Evolutionary conservation across 2,888 invertebrate genomes (phyloP), one percentile per base, ranked within the genome.

Genomic region (Dugesia japonica): DNA sequence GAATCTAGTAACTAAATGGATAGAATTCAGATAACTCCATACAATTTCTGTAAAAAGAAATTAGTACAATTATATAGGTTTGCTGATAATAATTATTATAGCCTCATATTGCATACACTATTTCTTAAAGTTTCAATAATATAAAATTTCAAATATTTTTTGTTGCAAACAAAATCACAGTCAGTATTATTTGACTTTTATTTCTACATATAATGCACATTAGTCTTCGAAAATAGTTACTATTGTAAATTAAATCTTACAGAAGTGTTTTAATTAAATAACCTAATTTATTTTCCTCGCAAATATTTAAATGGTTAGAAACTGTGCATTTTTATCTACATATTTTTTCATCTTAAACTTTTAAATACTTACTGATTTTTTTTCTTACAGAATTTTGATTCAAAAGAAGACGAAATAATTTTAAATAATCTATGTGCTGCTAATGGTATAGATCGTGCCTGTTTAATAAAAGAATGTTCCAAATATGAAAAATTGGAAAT

Each of bases 401-500:
- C 23, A 56, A 23, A 56, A 26, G 76, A 76, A 31, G 76, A 76
- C 13, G 31, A 76, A 31, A 4, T 20, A 23, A 72, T 77, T n/a
- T 42, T 77, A 13, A 38, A 33, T 26, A 42, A 77, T 20, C 28
- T 77, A 42, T 79, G 79, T 56, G 38, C 26, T 1, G 71, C 76
- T 9, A 79, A 79, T 75, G 79, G 79, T 26, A 71, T 78, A 9
- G 72, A 76, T 28, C 76, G 76, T 56, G 77, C 76, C 0, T 56
- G 72, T 27, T 71, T 79, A 13, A 17, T 28, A 0, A 71, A 26
- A 28, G 79, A 79, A 20, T 73, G 77, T 38, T 4, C 75, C 26
- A 75, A 74, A 42, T 71, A 79, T 15, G 56, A 78, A 26, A 76
- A 42, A 15, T 75, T 84, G 76, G 84, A 84, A 79, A 82, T 84